phyloP scores from a whole-genome alignment of 2,797 vertebrate species.

The Columba guinea region DNA sequence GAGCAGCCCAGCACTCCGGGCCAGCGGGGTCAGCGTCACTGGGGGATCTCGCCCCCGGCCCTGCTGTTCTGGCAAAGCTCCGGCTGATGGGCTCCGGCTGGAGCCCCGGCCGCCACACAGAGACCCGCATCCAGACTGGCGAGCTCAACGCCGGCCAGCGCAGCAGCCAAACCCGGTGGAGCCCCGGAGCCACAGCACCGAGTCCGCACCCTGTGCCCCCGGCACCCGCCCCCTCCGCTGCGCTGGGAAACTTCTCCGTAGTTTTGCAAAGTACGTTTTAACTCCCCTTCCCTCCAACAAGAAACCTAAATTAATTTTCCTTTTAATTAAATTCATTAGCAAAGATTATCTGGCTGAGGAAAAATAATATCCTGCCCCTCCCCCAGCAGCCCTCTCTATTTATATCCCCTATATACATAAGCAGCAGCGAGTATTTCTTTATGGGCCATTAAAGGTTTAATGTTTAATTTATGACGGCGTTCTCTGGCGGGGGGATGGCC shows the following conservation, averaged over 20 bases:
- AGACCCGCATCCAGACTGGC: fast-evolving
- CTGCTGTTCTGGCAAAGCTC: background rate
- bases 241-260: background rate
- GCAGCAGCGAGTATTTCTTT: slow-evolving; percentile 76
- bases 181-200: fast-evolving
- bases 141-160: background rate
- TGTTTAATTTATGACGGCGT: slow-evolving; percentile 80
- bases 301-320: slow-evolving; percentile 69
- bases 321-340: slow-evolving; percentile 80
- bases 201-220: fast-evolving
- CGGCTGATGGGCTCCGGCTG: fast-evolving
- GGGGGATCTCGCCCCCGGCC: background rate
- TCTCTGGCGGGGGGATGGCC: slow-evolving; percentile 74
- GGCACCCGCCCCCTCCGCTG: fast-evolving
- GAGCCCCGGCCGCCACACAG: fast-evolving
- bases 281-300: slow-evolving; percentile 12
- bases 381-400: slow-evolving; percentile 66
- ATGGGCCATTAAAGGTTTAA: slow-evolving; percentile 80
- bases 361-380: slow-evolving; percentile 62
- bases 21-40: fast-evolving
- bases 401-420: slow-evolving; percentile 68
- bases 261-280: background rate
- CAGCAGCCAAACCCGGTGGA: background rate
- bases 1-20: background rate
- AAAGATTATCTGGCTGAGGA: slow-evolving; percentile 73